Percentiles rank a stretch among this genome's conserved stretches.
Evolutionary conservation across 2,888 invertebrate genomes (phyloP).

Genomic region (Pasiphila rectangulata): DNA sequence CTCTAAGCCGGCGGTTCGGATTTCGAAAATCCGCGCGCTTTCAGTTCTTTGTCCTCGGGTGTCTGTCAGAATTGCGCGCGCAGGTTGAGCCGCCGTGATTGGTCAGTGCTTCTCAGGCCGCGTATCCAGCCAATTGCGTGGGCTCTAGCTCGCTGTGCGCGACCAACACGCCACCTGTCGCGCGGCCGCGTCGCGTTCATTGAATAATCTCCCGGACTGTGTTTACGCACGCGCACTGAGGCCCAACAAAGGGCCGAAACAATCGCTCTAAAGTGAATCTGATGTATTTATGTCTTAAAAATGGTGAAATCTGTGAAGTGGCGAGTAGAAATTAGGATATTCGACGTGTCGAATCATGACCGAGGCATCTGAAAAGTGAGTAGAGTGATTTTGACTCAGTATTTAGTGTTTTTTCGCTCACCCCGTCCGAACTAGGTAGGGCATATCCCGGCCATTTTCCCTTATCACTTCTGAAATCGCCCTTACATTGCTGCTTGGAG

Average conservation of each 20-base stretch:
- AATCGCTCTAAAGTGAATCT: slow-evolving; percentile 78
- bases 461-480: slow-evolving; percentile 48
- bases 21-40: slow-evolving; percentile 57
- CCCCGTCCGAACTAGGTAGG: slow-evolving; percentile 67
- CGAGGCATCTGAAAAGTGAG: slow-evolving; percentile 95
- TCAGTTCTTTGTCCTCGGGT: slow-evolving; percentile 37
- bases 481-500: slow-evolving; percentile 7
- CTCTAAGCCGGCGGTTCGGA: slow-evolving; percentile 35
- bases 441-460: slow-evolving; percentile 76
- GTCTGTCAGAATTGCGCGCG: slow-evolving; percentile 51
- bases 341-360: slow-evolving; percentile 93
- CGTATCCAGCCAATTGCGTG: slow-evolving; percentile 49
- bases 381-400: slow-evolving; percentile 62
- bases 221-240: slow-evolving; percentile 77
- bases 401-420: slow-evolving; percentile 52
- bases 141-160: slow-evolving; percentile 46
- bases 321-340: slow-evolving; percentile 91
- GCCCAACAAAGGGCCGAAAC: slow-evolving; percentile 80
- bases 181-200: slow-evolving; percentile 65
- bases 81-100: slow-evolving; percentile 45
- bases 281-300: slow-evolving; percentile 90
- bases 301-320: slow-evolving; percentile 91
- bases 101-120: slow-evolving; percentile 44
- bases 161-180: slow-evolving; percentile 75
- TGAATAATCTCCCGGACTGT: slow-evolving; percentile 75